Base-by-base conservation (phyloP, 1,140 invertebrate genomes). In the Drosophila malerkotliana region DNA sequence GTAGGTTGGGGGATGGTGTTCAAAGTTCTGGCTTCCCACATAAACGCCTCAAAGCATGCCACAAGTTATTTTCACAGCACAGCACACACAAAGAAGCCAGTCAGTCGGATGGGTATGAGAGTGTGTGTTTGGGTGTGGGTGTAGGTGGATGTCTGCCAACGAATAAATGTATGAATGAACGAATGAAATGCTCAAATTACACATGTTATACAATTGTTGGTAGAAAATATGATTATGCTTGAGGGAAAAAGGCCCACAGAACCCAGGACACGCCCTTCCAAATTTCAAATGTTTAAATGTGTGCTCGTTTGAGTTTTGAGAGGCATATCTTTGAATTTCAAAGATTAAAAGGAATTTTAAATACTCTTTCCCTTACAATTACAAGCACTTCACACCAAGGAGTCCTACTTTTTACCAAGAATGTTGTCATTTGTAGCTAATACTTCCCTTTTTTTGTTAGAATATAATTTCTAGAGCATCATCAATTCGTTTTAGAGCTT, bases 121-220 rank as follows among this genome's bases (percentile, higher is more conserved):
- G 60, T 56, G 14, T 54, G 18, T 54, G 24, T 34, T 41, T 39
- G 12, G 12, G 5, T n/a, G n/a, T 14, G 6, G 15, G 41, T 0
- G 9, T 5, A 14, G 6, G 41, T 44, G 53, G 28, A 24, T 59
- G 60, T 48, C 60, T 55, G 56, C 48, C 37, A 58, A 73, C 52
- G 54, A 69, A 76, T 76, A 67, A 76, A 76, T 76, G 63, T 69
- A 76, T 75, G 73, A 76, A 61, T 75, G 71, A 75, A 71, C 52
- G 71, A 80, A 85, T 77, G 79, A 87, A 87, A 87, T 87, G 75
- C 59, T 81, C 74, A 77, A 78, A 81, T 87, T 81, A 87, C 82
- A 87, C 82, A 81, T 87, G 82, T 87, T 87, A 79, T 72, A 87
- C 82, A 87, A 87, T 78, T 87, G 74, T 81, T 78, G 67, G 73